A percentile compares a stretch with the other conserved stretches of the same genome.
Conservation (phyloP, 2,113 vertebrate species). For the Gambusia holbrooki region DNA sequence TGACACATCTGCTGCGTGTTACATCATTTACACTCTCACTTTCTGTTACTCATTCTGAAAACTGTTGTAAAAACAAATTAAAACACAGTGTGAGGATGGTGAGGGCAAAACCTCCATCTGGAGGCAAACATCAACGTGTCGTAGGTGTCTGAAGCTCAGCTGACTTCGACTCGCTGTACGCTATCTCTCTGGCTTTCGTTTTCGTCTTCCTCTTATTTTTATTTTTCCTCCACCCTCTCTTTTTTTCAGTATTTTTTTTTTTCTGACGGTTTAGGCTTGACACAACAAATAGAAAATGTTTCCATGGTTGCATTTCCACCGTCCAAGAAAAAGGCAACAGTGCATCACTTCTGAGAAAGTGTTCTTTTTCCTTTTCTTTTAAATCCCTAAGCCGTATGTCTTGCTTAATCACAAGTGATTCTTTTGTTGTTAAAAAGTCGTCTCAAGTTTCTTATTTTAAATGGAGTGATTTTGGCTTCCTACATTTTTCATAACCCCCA, state of each 20-base stretch:
- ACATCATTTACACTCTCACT: background rate
- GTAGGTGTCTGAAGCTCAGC: slow-evolving; percentile 27
- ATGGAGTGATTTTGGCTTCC: background rate
- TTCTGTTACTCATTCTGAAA: background rate
- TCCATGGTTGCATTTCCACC: slow-evolving; percentile 36
- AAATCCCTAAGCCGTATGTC: slow-evolving; percentile 22
- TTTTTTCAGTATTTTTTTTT: slow-evolving; percentile 14
- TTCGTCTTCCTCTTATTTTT: background rate
- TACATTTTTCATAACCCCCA: background rate
- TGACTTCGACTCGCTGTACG: slow-evolving; percentile 9
- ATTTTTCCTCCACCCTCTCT: background rate
- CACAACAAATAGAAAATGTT: slow-evolving; percentile 63
- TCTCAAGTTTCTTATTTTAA: background rate
- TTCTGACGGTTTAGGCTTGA: slow-evolving; percentile 31
- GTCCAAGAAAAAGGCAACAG: slow-evolving; percentile 42
- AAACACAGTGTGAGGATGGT: background rate
- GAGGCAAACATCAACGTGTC: slow-evolving; percentile 6
- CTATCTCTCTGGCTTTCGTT: background rate
- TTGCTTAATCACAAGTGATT: slow-evolving; percentile 42
- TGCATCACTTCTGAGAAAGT: slow-evolving; percentile 54
- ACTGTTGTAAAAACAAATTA: background rate
- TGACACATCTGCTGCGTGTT: background rate
- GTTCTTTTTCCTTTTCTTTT: background rate
- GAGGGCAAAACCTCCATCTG: background rate
- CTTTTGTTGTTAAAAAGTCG: background rate